Conservation (phyloP, 2,113 vertebrate species). For the Corydoras sp. region DNA sequence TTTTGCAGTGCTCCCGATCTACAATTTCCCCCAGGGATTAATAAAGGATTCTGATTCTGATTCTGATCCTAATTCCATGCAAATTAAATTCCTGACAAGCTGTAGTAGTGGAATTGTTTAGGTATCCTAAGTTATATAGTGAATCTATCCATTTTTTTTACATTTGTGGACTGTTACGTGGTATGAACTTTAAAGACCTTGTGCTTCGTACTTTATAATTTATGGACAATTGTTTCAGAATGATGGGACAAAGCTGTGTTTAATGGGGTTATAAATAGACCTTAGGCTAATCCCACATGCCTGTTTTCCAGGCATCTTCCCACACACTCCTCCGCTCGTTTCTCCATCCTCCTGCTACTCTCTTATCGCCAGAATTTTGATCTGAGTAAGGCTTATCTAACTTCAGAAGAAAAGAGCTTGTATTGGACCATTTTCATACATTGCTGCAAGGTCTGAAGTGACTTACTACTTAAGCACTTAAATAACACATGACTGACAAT, state of each 20-base stretch:
- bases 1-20: too few relatives aligned
- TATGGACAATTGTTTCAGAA: neutral
- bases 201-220: neutral
- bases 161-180: too few relatives aligned
- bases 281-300: conserved; percentile 33
- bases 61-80: too few relatives aligned
- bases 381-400: conserved; percentile 16
- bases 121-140: too few relatives aligned
- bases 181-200: neutral
- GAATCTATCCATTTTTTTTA: too few relatives aligned
- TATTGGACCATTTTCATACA: neutral
- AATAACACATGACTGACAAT: neutral
- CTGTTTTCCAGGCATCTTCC: conserved; percentile 27
- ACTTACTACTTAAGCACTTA: neutral
- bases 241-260: conserved; percentile 32
- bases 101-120: too few relatives aligned
- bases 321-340: conserved; percentile 21
- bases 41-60: too few relatives aligned
- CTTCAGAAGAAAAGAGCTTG: neutral
- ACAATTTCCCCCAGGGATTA: too few relatives aligned
- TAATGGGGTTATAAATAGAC: conserved; percentile 38
- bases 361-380: conserved; percentile 22
- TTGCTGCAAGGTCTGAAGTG: neutral
- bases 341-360: conserved; percentile 8
- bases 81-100: too few relatives aligned